Percentiles rank a stretch among this genome's conserved stretches.
Conservation (phyloP, 2,797 vertebrate genomes). For the Ceyx erithaca region DNA sequence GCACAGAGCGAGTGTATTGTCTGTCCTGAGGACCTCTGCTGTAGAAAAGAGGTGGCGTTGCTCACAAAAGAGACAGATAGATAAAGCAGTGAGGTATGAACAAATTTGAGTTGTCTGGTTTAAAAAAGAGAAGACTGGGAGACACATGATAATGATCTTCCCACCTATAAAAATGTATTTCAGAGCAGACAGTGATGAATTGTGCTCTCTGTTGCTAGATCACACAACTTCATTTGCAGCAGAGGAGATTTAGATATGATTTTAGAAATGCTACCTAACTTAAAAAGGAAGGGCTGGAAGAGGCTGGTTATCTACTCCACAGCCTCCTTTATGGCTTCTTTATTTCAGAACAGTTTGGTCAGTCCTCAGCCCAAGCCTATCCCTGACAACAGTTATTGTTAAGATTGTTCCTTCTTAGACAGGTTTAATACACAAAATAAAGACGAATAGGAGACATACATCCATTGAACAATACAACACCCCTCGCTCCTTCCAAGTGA, state of each 20-base stretch:
- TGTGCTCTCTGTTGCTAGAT: neutral
- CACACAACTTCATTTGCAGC: neutral
- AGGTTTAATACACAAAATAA: neutral
- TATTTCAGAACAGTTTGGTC: neutral
- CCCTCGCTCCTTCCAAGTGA: neutral
- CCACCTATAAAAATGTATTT: constrained; percentile 26
- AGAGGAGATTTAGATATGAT: constrained; percentile 10
- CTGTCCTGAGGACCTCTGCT: neutral
- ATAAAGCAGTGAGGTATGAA: neutral
- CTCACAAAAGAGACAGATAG: neutral
- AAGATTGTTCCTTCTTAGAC: neutral
- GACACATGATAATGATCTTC: constrained; percentile 13
- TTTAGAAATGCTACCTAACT: constrained; percentile 27
- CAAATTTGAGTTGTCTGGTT: neutral
- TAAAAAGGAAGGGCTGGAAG: neutral
- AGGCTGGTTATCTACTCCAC: neutral
- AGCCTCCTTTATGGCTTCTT: neutral
- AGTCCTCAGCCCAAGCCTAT: neutral
- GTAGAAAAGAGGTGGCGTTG: neutral
- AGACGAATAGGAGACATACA: neutral
- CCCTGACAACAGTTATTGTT: neutral
- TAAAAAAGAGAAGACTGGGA: constrained; percentile 5
- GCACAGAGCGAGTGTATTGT: too few relatives aligned
- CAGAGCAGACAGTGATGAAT: constrained; percentile 41
- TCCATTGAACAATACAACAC: neutral